Base-by-base conservation (phyloP, 2,113 vertebrate genomes). In the Acanthisitta chloris region DNA sequence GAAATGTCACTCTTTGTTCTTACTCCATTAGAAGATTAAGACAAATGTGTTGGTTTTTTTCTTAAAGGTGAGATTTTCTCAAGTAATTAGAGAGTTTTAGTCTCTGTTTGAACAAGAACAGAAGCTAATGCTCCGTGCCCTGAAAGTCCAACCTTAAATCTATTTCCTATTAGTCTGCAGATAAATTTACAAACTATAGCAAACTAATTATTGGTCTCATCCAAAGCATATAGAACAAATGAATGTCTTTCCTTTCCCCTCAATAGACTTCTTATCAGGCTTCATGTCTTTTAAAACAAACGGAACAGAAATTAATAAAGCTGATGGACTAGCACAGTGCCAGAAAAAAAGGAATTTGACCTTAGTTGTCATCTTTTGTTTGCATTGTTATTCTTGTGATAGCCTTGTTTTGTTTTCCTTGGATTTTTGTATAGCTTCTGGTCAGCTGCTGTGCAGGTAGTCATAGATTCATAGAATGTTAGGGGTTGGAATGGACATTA, bases 241-340 rank as follows among this genome's bases (percentile, higher is more conserved):
- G 0, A 58, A 81, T 59, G 17, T 70, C 54, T 94, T 88, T 64
- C 17, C 67, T 81, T 76, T 92, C 25, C 48, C 57, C 59, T 86
- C 65, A 49, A 17, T 6, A 71, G 70, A 46, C 74, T 86, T 76
- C 51, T 92, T 91, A 74, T 84, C 79, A 74, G 38, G 12, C 40
- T 86, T 73, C 66, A 25, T 31, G n/a, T 91, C 40, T 59, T 94
- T 79, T 80, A 80, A 94, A 89, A 66, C 43, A 94, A 95, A 79
- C 40, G 77, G 69, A 88, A 80, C 8, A 65, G 58, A 86, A 91
- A 91, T 95, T 91, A 93, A 72, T 88, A 94, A 93, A 67, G 15
- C 48, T 92, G 52, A 80, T 88, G 29, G 82, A 38, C 40, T 57
- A 84, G 48, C 45, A 55, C 49, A 78, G 36, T 76, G 43, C 70